phyloP scores from a whole-genome alignment of 37 sponge, comb jelly and placozoan genomes.

The Geodia barretti region DNA sequence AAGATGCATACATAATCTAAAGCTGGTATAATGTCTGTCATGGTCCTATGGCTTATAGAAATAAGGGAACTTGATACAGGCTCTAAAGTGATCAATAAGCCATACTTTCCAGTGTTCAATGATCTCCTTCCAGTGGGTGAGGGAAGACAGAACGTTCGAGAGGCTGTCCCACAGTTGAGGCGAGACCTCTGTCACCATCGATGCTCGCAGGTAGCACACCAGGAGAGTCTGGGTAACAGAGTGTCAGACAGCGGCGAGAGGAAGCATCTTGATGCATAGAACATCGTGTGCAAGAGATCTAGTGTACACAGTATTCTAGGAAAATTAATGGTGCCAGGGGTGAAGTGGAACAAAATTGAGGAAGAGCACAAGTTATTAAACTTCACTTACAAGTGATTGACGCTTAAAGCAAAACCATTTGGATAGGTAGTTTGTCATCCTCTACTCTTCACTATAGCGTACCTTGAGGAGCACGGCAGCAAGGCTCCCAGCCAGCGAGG shows the following conservation, averaged over 20 bases:
- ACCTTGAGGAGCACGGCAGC: slow-evolving; percentile 69
- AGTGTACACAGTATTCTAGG: no score
- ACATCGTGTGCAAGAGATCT: no score
- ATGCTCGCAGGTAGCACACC: slow-evolving; percentile 78
- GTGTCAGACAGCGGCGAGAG: not conserved
- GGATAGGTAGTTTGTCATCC: no score
- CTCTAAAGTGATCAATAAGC: not conserved
- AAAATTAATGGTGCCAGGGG: not conserved
- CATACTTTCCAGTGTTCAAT: slow-evolving; percentile 79
- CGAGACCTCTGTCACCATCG: slow-evolving; percentile 45
- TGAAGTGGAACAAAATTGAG: not conserved
- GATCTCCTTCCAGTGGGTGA: slow-evolving; percentile 79
- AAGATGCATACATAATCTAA: not conserved
- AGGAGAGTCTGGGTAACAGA: slow-evolving; percentile 68
- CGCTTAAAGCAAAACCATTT: no score
- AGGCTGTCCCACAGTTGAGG: slow-evolving; percentile 77
- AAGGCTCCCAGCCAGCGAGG: slow-evolving; percentile 9
- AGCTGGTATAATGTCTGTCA: not conserved
- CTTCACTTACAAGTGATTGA: no score
- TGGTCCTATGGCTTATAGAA: not conserved
- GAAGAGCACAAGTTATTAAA: not conserved
- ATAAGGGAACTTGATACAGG: not conserved
- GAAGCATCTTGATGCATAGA: not conserved
- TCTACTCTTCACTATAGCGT: no score
- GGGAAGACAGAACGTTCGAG: slow-evolving; percentile 43